A percentile compares a stretch with the other conserved stretches of the same genome.
phyloP scores from a whole-genome alignment of 2,888 invertebrate genomes.

The Rotaria magnacalcarata region DNA sequence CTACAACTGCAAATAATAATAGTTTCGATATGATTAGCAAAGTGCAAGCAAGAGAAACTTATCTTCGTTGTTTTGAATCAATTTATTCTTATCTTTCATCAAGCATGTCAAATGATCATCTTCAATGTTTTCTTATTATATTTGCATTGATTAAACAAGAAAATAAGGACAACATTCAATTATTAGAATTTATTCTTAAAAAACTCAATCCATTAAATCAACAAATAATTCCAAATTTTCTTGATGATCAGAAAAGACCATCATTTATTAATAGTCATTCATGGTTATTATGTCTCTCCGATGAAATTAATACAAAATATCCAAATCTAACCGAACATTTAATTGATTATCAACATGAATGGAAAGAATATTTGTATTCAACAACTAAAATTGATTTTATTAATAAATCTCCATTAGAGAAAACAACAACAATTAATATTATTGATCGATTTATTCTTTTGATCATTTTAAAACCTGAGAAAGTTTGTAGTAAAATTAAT shows the following conservation, averaged over 20 bases:
- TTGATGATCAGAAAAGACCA: background rate
- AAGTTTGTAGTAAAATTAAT: background rate
- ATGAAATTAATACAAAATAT: background rate
- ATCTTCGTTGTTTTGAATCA: slow-evolving; percentile 25
- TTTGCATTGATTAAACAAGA: slow-evolving; percentile 9
- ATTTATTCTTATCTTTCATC: background rate
- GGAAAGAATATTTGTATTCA: slow-evolving; percentile 10
- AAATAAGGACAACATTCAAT: background rate
- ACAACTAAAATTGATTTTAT: background rate
- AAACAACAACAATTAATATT: background rate
- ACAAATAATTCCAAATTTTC: slow-evolving; percentile 9
- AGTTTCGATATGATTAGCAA: background rate
- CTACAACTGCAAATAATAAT: background rate
- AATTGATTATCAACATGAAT: slow-evolving; percentile 12
- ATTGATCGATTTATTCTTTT: background rate
- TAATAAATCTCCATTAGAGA: slow-evolving; percentile 14
- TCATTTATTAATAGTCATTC: background rate
- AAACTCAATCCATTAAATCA: background rate
- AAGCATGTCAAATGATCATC: background rate
- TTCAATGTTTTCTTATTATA: background rate
- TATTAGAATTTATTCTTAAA: background rate
- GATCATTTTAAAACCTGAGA: background rate
- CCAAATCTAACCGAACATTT: background rate
- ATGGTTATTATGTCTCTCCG: background rate
- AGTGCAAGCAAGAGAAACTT: slow-evolving; percentile 21